phyloP scores from a whole-genome alignment of 2,797 vertebrate genomes.

The Periophthalmus magnuspinnatus region DNA sequence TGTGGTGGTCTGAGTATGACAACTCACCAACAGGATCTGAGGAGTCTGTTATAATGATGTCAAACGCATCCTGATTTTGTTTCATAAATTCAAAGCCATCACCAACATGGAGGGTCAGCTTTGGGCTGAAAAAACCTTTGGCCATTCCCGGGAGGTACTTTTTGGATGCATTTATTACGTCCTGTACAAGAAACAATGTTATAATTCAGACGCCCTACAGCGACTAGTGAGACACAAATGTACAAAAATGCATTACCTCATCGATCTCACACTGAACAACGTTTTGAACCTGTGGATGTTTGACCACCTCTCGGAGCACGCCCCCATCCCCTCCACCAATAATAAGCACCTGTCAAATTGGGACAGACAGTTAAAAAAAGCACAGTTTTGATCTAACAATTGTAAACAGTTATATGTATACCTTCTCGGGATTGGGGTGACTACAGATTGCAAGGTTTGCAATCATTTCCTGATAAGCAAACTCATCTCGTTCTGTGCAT shows the following conservation, averaged over 20 bases:
- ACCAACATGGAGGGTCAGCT: conserved; percentile 90
- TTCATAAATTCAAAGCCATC: conserved; percentile 99
- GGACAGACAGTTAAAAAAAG: not conserved
- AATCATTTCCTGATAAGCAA: conserved; percentile 98
- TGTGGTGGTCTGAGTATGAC: too few relatives aligned
- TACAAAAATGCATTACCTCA: conserved; percentile 77
- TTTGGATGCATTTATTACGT: conserved; percentile 95
- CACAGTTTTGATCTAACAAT: not conserved
- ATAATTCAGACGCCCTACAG: not conserved
- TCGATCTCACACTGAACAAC: conserved; percentile 96
- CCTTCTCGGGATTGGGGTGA: conserved; percentile 93
- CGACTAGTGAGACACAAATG: not conserved
- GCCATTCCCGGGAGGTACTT: conserved; percentile 96
- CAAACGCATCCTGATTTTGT: conserved; percentile 95
- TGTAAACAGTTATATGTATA: conserved; percentile 43
- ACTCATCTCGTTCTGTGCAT: conserved; percentile 96
- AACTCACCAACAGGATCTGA: conserved; percentile 95
- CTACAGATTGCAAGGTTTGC: conserved; percentile 93
- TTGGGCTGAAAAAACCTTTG: conserved; percentile 91
- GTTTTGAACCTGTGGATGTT: conserved; percentile 88
- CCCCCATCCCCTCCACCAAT: conserved; percentile 96
- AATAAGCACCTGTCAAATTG: conserved; percentile 85
- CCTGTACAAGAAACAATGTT: conserved; percentile 71
- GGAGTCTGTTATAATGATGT: conserved; percentile 96
- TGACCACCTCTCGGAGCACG: conserved; percentile 93